These are phyloP conservation scores for Drosophila pandora DNA, from an alignment of 1,140 invertebrate genomes.

Conservation along the genomic window DNA sequence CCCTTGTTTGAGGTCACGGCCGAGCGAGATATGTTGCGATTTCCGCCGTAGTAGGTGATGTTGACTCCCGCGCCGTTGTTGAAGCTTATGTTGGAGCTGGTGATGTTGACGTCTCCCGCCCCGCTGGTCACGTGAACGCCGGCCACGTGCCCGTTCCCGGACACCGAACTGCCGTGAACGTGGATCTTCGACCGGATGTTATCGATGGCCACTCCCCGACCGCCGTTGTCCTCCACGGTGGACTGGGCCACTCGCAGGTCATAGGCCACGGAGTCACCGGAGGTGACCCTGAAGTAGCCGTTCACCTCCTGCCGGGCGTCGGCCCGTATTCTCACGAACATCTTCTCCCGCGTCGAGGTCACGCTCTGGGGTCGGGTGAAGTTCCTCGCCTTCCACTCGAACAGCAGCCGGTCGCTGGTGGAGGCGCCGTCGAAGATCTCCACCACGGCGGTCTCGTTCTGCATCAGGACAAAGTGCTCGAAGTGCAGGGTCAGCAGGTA, in stretches of 20 bases:
- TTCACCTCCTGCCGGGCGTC: constrained; percentile 88
- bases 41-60: constrained; percentile 95
- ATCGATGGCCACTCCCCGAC: constrained; percentile 94
- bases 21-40: constrained; percentile 93
- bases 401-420: constrained; percentile 88
- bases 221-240: constrained; percentile 94
- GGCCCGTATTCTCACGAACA: constrained; percentile 90
- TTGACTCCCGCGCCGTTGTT: constrained; percentile 97
- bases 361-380: constrained; percentile 93
- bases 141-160: constrained; percentile 93
- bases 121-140: constrained; percentile 94
- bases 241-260: constrained; percentile 95
- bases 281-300: constrained; percentile 90
- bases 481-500: constrained; percentile 94
- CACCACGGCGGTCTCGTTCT: constrained; percentile 89
- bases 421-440: constrained; percentile 92
- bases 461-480: constrained; percentile 89
- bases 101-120: constrained; percentile 96
- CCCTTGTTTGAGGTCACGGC: constrained; percentile 92
- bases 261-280: constrained; percentile 91
- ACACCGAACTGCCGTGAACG: constrained; percentile 92
- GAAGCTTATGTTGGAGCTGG: constrained; percentile 93
- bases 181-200: constrained; percentile 92
- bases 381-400: constrained; percentile 89
- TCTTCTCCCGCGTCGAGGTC: constrained; percentile 89